phyloP scores from a whole-genome alignment of 2,888 invertebrate species.

The Venustoraphidia nigricollis region DNA sequence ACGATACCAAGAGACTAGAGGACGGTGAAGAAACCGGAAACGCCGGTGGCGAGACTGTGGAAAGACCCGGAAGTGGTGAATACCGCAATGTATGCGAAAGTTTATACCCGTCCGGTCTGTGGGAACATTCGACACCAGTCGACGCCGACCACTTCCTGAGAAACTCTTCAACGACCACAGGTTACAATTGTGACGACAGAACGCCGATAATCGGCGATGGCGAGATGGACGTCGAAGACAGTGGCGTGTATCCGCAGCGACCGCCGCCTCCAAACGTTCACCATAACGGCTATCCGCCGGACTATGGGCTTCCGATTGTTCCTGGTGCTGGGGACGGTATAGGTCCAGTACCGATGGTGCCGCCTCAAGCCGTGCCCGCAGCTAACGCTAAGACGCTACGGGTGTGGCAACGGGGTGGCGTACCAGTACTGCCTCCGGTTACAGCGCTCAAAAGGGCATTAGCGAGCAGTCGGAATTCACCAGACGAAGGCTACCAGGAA shows the following conservation, averaged over 20 bases:
- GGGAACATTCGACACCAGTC: slow-evolving; percentile 39
- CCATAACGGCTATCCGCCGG: slow-evolving; percentile 48
- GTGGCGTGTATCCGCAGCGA: slow-evolving; percentile 17
- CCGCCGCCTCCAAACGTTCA: slow-evolving; percentile 24
- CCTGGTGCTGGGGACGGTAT: slow-evolving; percentile 24
- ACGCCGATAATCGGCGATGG: slow-evolving; percentile 56
- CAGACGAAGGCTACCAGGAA: slow-evolving; percentile 85
- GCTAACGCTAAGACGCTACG: slow-evolving; percentile 64
- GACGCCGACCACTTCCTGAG: slow-evolving; percentile 20
- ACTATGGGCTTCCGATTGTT: slow-evolving; percentile 61
- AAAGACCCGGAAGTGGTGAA: slow-evolving; percentile 55
- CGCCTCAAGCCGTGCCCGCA: slow-evolving; percentile 28
- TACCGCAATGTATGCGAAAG: slow-evolving; percentile 61
- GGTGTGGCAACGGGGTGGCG: slow-evolving; percentile 73
- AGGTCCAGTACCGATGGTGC: slow-evolving; percentile 25
- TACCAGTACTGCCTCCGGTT: slow-evolving; percentile 73
- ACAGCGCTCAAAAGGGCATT: slow-evolving; percentile 72
- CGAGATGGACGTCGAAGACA: slow-evolving; percentile 44
- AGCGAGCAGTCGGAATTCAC: slow-evolving; percentile 68
- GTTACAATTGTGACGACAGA: slow-evolving; percentile 51
- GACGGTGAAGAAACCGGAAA: slow-evolving; percentile 31
- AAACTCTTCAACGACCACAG: slow-evolving; percentile 35
- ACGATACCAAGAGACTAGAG: slow-evolving; percentile 58
- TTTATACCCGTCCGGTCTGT: slow-evolving; percentile 63
- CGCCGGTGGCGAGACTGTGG: slow-evolving; percentile 20